Evolutionary conservation across 2,797 vertebrate genomes (phyloP).

Genomic region (Hapalemur alaotrensis): DNA sequence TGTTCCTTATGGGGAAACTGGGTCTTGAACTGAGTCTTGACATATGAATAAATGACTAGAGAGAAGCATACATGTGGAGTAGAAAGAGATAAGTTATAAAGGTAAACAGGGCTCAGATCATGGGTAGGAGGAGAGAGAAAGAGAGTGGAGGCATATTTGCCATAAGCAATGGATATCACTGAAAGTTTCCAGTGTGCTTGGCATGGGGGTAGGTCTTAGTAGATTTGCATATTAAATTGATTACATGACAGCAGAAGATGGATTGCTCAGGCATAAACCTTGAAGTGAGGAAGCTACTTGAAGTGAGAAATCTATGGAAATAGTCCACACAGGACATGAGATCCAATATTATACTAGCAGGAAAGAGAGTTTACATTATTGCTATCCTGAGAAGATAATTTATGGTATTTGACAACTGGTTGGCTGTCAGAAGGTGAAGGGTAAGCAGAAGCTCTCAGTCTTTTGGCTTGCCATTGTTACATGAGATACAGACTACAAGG

Average conservation of each 20-base stretch:
- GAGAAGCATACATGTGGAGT: background rate
- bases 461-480: background rate
- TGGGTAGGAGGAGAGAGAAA: background rate
- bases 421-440: background rate
- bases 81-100: background rate
- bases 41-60: background rate
- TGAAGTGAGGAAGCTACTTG: background rate
- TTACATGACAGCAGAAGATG: constrained; percentile 31
- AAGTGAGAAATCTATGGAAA: constrained; percentile 28
- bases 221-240: constrained; percentile 20
- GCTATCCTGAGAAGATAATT: background rate
- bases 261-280: constrained; percentile 29
- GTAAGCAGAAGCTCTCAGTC: background rate
- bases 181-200: background rate
- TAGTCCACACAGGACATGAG: background rate
- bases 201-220: background rate
- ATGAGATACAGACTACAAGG: background rate
- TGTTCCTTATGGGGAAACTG: background rate
- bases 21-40: background rate
- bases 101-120: background rate
- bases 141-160: background rate
- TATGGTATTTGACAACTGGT: background rate
- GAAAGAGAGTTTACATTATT: constrained; percentile 21
- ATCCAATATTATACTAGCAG: background rate
- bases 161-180: background rate